Evolutionary conservation across 2,888 invertebrate species (phyloP).

Genomic region (Oscheius sp.): DNA sequence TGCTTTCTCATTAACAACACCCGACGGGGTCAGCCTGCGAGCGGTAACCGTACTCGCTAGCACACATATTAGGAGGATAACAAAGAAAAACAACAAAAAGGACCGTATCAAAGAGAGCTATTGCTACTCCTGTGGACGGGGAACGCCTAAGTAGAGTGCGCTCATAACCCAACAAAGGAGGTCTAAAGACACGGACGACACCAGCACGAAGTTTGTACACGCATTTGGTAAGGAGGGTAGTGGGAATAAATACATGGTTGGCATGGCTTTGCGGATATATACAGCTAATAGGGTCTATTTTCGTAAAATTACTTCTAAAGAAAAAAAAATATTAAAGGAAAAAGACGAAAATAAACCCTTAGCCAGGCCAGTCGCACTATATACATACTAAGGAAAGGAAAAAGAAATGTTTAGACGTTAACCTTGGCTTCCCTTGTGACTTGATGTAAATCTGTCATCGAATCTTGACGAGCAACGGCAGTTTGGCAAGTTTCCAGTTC

Average conservation of each 20-base stretch:
- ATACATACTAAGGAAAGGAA: conserved; percentile 16
- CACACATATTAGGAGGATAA: conserved; percentile 29
- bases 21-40: conserved; percentile 16
- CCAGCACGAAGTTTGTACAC: conserved; percentile 30
- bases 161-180: conserved; percentile 4
- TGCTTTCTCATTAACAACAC: conserved; percentile 23
- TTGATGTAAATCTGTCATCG: conserved; percentile 31
- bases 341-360: conserved; percentile 8
- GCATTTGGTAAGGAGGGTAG: conserved; percentile 29
- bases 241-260: conserved; percentile 12
- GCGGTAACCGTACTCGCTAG: conserved; percentile 25
- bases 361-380: conserved; percentile 21
- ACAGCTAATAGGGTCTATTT: conserved; percentile 21
- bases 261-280: conserved; percentile 10
- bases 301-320: not conserved
- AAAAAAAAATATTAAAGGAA: not conserved
- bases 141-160: not conserved
- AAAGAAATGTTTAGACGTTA: conserved; percentile 16
- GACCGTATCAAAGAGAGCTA: conserved; percentile 17
- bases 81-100: conserved; percentile 24
- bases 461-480: conserved; percentile 31
- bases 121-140: conserved; percentile 12
- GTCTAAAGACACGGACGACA: conserved; percentile 21
- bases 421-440: conserved; percentile 30
- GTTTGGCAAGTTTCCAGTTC: conserved; percentile 31